phyloP scores from a whole-genome alignment of 2,797 vertebrate species.

The Diceros bicornis region DNA sequence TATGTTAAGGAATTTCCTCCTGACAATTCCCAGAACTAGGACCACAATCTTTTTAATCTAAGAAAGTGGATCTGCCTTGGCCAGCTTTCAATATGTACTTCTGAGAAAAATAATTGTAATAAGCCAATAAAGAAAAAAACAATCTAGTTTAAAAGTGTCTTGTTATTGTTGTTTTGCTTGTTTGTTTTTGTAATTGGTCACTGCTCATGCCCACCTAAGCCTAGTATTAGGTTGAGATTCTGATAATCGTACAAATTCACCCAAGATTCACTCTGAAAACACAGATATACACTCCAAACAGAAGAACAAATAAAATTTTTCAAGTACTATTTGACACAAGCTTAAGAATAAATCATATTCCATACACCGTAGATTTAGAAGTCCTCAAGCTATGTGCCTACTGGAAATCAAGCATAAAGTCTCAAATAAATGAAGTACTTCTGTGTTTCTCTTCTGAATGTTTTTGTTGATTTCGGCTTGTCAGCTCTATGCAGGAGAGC shows the following conservation, averaged over 20 bases:
- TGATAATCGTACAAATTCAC: constrained; percentile 19
- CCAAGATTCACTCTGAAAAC: constrained; percentile 32
- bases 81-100: constrained; percentile 78
- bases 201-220: constrained; percentile 64
- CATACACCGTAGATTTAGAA: not conserved
- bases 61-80: constrained; percentile 49
- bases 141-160: constrained; percentile 75
- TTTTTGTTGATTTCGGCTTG: not conserved
- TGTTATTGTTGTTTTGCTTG: constrained; percentile 83
- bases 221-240: constrained; percentile 61
- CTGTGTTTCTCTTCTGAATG: not conserved
- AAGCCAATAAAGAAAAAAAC: constrained; percentile 82
- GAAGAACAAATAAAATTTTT: constrained; percentile 47
- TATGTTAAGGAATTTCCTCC: constrained; percentile 77
- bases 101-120: constrained; percentile 83
- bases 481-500: not conserved
- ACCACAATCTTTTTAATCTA: not conserved
- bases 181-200: not conserved
- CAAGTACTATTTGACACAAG: not conserved
- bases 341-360: constrained; percentile 43
- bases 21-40: constrained; percentile 59
- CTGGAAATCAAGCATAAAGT: not conserved
- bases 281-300: not conserved
- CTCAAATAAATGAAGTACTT: not conserved
- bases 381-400: not conserved